Evolutionary conservation across 2,113 vertebrate species (phyloP), one percentile per base, ranked within the genome.

Genomic region (Semicossyphus pulcher): DNA sequence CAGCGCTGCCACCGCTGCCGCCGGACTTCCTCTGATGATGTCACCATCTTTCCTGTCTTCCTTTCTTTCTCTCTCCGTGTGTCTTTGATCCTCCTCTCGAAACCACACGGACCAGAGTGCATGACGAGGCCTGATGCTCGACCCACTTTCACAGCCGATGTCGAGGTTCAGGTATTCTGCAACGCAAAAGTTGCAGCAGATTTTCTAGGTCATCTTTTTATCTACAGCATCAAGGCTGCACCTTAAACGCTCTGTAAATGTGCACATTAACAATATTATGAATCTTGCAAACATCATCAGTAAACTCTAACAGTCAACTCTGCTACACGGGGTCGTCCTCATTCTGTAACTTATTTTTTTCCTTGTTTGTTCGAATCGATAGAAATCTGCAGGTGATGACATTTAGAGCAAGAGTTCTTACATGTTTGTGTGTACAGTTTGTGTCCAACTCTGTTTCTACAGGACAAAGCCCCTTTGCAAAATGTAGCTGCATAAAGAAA

Each of bases 161-260:
- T 10, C 1, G 8, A 53, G n/a, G 56, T 48, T 34, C 14, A 67
- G 34, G 9, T 0, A 15, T 42, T 54, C 8, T 48, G 61, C 71
- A 71, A 5, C 6, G 5, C 2, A 45, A 49, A 39, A 1, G 20
- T 2, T 39, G 54, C 67, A 49, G 59, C 65, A 47, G 16, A 5
- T 72, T 85, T 81, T 90, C 77, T 79, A 59, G 84, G 84, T 85
- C 84, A 78, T 2, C 42, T 31, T n/a, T 3, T 36, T 15, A 2
- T 58, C 6, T 7, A 4, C 20, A 34, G 23, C 23, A 0, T 45
- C 3, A 29, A 44, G 39, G 12, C n/a, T 47, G 37, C 18, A n/a
- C 29, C n/a, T 51, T 23, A 10, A 51, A 21, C 7, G 14, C 2
- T 18, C 32, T 42, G 2, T 29, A 14, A 9, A 14, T 20, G 14